Conservation (phyloP, 2,888 invertebrate species). For the Parochlus steinenii region DNA sequence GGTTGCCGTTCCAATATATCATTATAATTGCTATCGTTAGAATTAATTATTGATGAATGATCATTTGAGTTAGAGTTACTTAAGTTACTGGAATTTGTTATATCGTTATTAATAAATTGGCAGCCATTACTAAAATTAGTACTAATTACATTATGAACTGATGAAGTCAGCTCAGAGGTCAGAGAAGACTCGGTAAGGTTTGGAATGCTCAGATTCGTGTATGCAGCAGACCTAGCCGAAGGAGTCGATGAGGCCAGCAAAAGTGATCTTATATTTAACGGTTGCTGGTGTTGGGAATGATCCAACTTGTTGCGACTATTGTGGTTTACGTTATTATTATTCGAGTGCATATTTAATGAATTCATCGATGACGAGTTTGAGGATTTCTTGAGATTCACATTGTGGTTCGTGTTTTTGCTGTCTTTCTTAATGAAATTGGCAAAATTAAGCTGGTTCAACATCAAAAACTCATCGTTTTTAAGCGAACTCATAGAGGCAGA, state of each 20-base stretch:
- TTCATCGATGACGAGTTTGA: slow-evolving; percentile 10
- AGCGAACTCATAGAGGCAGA: not conserved
- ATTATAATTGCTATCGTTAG: slow-evolving; percentile 6
- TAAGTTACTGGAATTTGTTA: slow-evolving; percentile 6
- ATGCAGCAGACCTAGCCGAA: too few relatives aligned
- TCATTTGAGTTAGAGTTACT: too few relatives aligned
- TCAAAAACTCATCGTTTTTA: slow-evolving; percentile 1
- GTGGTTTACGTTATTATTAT: not conserved
- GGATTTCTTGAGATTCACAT: slow-evolving; percentile 10
- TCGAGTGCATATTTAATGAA: slow-evolving; percentile 1
- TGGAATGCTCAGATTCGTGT: too few relatives aligned
- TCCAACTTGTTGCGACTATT: slow-evolving; percentile 1
- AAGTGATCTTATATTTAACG: slow-evolving; percentile 5
- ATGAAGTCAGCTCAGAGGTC: too few relatives aligned
- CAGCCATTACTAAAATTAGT: slow-evolving; percentile 11
- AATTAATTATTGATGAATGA: too few relatives aligned
- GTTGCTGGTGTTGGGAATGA: slow-evolving; percentile 1
- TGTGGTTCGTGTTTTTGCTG: slow-evolving; percentile 10
- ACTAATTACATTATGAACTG: too few relatives aligned
- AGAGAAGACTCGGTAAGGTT: too few relatives aligned
- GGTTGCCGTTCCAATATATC: slow-evolving; percentile 11
- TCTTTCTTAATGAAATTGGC: slow-evolving; percentile 11
- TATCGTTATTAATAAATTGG: slow-evolving; percentile 13
- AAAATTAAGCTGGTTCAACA: slow-evolving; percentile 10
- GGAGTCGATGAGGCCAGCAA: slow-evolving; percentile 6